Evolutionary conservation across 1,140 invertebrate genomes (phyloP).

Genomic region (Argopecten irradians): DNA sequence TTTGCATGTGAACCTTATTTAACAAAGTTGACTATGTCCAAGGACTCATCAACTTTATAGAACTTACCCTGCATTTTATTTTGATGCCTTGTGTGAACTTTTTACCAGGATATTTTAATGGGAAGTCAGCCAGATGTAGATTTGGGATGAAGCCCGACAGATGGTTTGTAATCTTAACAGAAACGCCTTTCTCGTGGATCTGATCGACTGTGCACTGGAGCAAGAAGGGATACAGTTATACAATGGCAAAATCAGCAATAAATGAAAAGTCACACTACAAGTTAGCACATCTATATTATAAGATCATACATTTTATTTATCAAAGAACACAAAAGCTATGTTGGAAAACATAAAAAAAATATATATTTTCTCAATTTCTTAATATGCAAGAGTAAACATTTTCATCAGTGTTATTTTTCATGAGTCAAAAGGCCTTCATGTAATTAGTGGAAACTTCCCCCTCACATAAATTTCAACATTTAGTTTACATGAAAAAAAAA

Average conservation of each 20-base stretch:
- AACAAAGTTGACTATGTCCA: neutral
- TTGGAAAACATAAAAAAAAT: too few species aligned
- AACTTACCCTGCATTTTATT: conserved; percentile 73
- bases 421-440: too few species aligned
- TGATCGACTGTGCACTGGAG: conserved; percentile 62
- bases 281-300: too few species aligned
- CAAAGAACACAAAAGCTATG: too few species aligned
- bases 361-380: too few species aligned
- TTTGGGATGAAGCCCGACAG: conserved; percentile 73
- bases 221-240: neutral
- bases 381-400: too few species aligned
- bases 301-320: too few species aligned
- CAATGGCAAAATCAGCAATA: neutral
- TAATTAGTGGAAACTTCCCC: too few species aligned
- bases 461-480: too few species aligned
- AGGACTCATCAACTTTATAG: neutral
- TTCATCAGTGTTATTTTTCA: too few species aligned
- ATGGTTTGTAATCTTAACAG: conserved; percentile 56
- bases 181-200: conserved; percentile 56
- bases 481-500: too few species aligned
- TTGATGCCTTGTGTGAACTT: conserved; percentile 68
- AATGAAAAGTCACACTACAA: neutral
- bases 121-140: conserved; percentile 78
- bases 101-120: conserved; percentile 72
- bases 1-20: too few species aligned